These are phyloP conservation scores for Drosophila sp. DNA, from an alignment of 1,140 invertebrate genomes.

Conservation along the genomic window DNA sequence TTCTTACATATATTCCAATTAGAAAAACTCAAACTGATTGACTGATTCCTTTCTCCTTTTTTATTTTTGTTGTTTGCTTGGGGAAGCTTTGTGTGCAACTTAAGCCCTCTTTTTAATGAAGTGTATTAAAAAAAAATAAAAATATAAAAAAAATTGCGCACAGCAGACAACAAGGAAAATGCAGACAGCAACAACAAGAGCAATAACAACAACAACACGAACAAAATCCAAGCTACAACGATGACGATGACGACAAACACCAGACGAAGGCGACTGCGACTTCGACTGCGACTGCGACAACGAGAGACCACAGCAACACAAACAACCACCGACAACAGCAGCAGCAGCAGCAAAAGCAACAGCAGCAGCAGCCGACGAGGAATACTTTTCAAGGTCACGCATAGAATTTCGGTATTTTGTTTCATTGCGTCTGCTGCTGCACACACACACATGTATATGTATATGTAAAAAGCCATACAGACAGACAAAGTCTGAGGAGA, in stretches of 20 bases:
- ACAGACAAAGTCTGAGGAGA: slow-evolving; percentile 7
- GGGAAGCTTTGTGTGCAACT: slow-evolving; percentile 1
- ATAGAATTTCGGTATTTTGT: slow-evolving; percentile 81
- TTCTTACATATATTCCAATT: not conserved
- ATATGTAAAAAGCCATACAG: slow-evolving; percentile 3
- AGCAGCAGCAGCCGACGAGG: slow-evolving; percentile 54
- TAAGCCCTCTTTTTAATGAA: slow-evolving; percentile 6
- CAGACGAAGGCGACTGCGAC: slow-evolving; percentile 45
- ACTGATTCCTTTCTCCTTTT: not conserved
- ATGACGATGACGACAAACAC: slow-evolving; percentile 42
- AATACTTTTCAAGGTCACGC: slow-evolving; percentile 82
- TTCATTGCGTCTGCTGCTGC: slow-evolving; percentile 76
- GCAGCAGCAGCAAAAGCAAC: slow-evolving; percentile 26
- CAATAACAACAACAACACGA: slow-evolving; percentile 36
- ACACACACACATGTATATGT: slow-evolving; percentile 38
- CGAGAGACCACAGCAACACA: slow-evolving; percentile 45
- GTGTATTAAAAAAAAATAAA: slow-evolving; percentile 39
- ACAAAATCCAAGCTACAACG: slow-evolving; percentile 9
- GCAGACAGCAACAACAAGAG: slow-evolving; percentile 71
- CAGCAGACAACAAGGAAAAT: slow-evolving; percentile 80
- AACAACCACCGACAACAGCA: slow-evolving; percentile 71
- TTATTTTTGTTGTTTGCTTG: not conserved
- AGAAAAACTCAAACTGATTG: not conserved
- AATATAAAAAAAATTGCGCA: slow-evolving; percentile 36
- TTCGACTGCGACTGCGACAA: slow-evolving; percentile 34